Evolutionary conservation across 2,113 vertebrate species (phyloP).

Genomic region (Cyanoliseus patagonus): DNA sequence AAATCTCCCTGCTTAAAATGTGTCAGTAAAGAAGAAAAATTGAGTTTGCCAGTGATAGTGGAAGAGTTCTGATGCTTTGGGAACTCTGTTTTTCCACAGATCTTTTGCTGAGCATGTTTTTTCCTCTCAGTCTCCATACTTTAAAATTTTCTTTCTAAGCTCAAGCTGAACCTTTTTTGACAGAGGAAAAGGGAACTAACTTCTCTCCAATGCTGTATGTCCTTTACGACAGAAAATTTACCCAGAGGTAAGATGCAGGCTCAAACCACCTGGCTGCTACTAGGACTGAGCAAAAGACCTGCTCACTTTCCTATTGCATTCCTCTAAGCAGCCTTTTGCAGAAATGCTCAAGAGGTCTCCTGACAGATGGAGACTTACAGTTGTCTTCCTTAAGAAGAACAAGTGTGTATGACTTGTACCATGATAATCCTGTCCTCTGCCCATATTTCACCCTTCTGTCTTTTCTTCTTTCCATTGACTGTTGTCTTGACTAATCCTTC

Average conservation of each 20-base stretch:
- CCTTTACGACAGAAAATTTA: neutral
- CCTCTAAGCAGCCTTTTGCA: neutral
- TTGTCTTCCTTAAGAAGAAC: neutral
- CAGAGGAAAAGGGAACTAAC: neutral
- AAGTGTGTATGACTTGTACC: neutral
- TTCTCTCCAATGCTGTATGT: neutral
- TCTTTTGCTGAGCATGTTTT: neutral
- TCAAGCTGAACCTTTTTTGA: neutral
- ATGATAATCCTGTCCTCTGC: neutral
- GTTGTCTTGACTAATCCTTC: neutral
- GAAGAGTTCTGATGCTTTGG: neutral
- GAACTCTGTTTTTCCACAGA: neutral
- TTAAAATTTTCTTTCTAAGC: neutral
- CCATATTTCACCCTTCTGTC: neutral
- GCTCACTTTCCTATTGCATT: neutral
- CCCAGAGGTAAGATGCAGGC: neutral
- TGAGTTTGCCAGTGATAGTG: neutral
- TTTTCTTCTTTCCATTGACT: neutral
- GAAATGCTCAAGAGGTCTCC: neutral
- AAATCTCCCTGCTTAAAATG: neutral
- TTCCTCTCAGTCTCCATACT: neutral
- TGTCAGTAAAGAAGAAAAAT: neutral
- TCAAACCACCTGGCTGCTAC: neutral
- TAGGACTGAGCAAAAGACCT: neutral
- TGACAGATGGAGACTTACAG: neutral